Conservation (phyloP, 2,888 invertebrate species). For the Drosophila quinaria region DNA sequence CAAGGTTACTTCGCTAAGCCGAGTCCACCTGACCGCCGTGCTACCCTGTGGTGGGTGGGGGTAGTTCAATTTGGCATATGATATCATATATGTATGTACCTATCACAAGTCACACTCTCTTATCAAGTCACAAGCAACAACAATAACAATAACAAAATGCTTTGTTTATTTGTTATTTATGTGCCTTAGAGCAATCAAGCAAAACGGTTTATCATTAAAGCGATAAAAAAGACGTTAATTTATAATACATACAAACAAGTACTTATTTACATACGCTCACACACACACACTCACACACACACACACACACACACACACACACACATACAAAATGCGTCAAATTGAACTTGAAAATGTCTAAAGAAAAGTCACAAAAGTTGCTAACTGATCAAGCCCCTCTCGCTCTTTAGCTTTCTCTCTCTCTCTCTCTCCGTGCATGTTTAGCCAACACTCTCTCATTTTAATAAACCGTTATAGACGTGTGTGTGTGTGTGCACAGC, state of each 20-base stretch:
- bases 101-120: conserved; percentile 27
- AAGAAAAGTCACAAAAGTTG: conserved; percentile 27
- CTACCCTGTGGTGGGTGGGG: neutral
- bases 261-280: conserved; percentile 31
- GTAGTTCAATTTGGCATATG: conserved; percentile 56
- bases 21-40: conserved; percentile 49
- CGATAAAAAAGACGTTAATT: conserved; percentile 79
- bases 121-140: conserved; percentile 37
- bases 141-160: conserved; percentile 46
- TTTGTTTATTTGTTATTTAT: conserved; percentile 78
- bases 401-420: neutral
- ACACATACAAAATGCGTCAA: conserved; percentile 58
- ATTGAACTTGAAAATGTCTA: conserved; percentile 62
- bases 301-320: conserved; percentile 22
- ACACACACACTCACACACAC: conserved; percentile 33
- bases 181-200: conserved; percentile 78
- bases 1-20: conserved; percentile 40
- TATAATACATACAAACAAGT: conserved; percentile 52
- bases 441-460: neutral
- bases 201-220: conserved; percentile 78
- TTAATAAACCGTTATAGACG: conserved; percentile 61
- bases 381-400: conserved; percentile 10
- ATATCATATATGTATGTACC: conserved; percentile 28
- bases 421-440: conserved; percentile 13
- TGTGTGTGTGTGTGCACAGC: conserved; percentile 33